Conservation (phyloP, 1,140 invertebrate genomes). For the Drosophila repleta region DNA sequence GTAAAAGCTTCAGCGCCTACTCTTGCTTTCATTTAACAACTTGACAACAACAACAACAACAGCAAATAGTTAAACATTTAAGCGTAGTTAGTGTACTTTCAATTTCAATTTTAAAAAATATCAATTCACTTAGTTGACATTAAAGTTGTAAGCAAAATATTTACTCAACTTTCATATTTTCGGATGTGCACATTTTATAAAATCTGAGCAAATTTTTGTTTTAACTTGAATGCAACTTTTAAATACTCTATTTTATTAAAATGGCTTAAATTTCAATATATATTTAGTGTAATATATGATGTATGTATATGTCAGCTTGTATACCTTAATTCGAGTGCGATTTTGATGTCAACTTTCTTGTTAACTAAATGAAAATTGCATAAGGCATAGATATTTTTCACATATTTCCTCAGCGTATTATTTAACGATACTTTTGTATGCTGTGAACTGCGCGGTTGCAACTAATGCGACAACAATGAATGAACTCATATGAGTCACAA, state of each 20-base stretch:
- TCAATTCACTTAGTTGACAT: constrained; percentile 13
- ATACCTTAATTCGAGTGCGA: too few species aligned
- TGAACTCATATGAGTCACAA: constrained; percentile 70
- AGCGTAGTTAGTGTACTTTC: constrained; percentile 9
- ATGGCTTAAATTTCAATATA: background rate
- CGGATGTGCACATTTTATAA: background rate
- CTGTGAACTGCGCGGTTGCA: constrained; percentile 35
- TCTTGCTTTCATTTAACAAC: constrained; percentile 69
- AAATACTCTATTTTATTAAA: background rate
- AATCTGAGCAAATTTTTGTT: too few species aligned
- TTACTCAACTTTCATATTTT: constrained; percentile 9
- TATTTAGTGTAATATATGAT: too few species aligned
- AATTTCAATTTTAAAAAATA: constrained; percentile 14
- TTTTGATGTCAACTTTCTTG: background rate
- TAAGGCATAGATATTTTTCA: background rate
- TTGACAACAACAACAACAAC: constrained; percentile 19
- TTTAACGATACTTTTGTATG: constrained; percentile 22
- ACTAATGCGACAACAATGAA: constrained; percentile 47
- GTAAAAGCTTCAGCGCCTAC: constrained; percentile 64
- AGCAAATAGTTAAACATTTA: constrained; percentile 8
- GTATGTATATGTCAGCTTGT: too few species aligned
- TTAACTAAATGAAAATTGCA: background rate
- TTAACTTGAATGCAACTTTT: too few species aligned
- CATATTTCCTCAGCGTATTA: constrained; percentile 16
- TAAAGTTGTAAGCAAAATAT: constrained; percentile 8